phyloP scores from a whole-genome alignment of 2,113 vertebrate genomes.

The Scophthalmus maximus region DNA sequence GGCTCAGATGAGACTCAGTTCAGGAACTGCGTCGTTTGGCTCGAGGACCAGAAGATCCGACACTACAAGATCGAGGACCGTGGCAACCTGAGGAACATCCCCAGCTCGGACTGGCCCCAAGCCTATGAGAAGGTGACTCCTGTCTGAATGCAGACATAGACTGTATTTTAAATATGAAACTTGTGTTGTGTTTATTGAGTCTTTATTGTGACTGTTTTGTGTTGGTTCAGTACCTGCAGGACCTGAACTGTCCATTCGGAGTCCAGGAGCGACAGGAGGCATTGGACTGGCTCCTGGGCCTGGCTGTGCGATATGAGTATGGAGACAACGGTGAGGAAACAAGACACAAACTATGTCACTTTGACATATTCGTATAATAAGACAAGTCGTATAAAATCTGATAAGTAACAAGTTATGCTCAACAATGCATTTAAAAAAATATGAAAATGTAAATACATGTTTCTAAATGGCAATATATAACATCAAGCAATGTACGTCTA shows the following conservation, averaged over 20 bases:
- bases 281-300: conserved; percentile 96
- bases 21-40: conserved; percentile 97
- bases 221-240: conserved; percentile 89
- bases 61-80: conserved; percentile 98
- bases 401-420: too few relatives aligned
- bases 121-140: conserved; percentile 90
- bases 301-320: conserved; percentile 96
- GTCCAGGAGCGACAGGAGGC: conserved; percentile 88
- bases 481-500: too few relatives aligned
- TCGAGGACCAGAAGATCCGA: conserved; percentile 98
- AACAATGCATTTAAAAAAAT: too few relatives aligned
- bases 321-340: conserved; percentile 91
- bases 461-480: too few relatives aligned
- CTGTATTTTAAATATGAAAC: not conserved
- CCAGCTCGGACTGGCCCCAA: conserved; percentile 92
- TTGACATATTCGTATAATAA: too few relatives aligned
- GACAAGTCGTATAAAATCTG: too few relatives aligned
- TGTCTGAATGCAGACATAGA: not conserved
- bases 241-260: conserved; percentile 93
- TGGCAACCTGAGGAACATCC: conserved; percentile 95
- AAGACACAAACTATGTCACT: fast-evolving
- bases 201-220: too few relatives aligned
- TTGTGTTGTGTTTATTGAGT: too few relatives aligned
- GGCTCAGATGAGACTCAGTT: conserved; percentile 94
- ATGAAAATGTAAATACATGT: too few relatives aligned